These are phyloP conservation scores for Pocillopora verrucosa DNA, from an alignment of 64 coral and sea anemone species.

Conservation along the genomic window DNA sequence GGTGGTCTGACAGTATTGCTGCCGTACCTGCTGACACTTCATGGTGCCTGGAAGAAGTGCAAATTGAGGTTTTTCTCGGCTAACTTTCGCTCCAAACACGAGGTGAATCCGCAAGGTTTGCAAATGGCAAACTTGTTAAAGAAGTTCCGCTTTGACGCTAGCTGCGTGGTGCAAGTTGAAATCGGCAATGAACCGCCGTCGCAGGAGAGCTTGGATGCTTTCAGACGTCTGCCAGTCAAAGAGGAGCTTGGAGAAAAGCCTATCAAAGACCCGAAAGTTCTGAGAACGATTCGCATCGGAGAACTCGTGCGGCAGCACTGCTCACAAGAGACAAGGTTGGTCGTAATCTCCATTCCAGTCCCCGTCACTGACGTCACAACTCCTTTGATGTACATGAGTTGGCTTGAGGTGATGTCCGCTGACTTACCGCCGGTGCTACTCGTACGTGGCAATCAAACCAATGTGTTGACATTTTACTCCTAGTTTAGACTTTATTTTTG, in stretches of 20 bases:
- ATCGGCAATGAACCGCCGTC: slow-evolving; percentile 51
- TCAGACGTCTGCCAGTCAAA: slow-evolving; percentile 50
- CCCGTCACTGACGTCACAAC: slow-evolving; percentile 71
- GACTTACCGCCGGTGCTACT: slow-evolving; percentile 79
- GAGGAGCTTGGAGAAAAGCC: slow-evolving; percentile 59
- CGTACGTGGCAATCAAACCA: slow-evolving; percentile 87
- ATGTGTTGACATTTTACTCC: slow-evolving; percentile 91
- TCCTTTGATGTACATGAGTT: slow-evolving; percentile 89
- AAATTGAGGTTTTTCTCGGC: slow-evolving; percentile 78
- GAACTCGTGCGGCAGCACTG: slow-evolving; percentile 71
- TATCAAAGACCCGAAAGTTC: slow-evolving; percentile 66
- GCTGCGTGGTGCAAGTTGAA: slow-evolving; percentile 38
- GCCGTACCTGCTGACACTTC: slow-evolving; percentile 71
- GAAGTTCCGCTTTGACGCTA: slow-evolving; percentile 87
- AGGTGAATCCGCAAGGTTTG: slow-evolving; percentile 51
- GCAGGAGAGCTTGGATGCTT: slow-evolving; percentile 75
- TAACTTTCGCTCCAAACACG: slow-evolving; percentile 63
- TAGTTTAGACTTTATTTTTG: slow-evolving; percentile 5
- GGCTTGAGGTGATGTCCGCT: slow-evolving; percentile 77
- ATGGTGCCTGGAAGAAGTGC: slow-evolving; percentile 72
- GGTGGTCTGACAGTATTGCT: slow-evolving; percentile 80
- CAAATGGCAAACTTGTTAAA: slow-evolving; percentile 80
- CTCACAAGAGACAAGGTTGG: slow-evolving; percentile 69
- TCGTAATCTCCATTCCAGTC: slow-evolving; percentile 85
- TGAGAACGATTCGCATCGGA: slow-evolving; percentile 81